Evolutionary conservation across 2,888 invertebrate genomes (phyloP), one percentile per base, ranked within the genome.

Genomic region (Seira musarum): DNA sequence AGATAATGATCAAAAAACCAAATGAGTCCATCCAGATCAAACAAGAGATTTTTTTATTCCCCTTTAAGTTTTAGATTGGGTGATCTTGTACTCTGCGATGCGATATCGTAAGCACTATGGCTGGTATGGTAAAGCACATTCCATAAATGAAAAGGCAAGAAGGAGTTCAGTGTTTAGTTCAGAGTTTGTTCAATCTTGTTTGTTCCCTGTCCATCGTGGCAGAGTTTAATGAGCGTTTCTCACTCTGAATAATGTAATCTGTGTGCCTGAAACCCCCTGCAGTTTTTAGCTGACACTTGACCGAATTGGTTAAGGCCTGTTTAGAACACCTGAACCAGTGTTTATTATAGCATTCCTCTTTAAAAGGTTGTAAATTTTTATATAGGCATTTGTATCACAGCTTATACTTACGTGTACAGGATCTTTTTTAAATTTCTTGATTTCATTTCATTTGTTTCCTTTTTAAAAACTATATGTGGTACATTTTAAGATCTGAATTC

Each of bases 201-300:
- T 57, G 17, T 57, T 57, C n/a, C 24, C 21, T 64, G 30, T 35
- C 25, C 40, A 17, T 83, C 81, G 79, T 81, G 81, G 78, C 74
- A 75, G 74, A 81, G 84, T 84, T 86, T 86, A 86, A 86, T 86
- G 86, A 86, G 86, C 80, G 82, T 86, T 86, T 84, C 85, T 82
- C 86, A 83, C 85, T 85, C 75, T 78, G 82, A 83, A 81, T 72
- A 78, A 72, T 72, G 67, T 72, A 72, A 71, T 84, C 75, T 83
- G 81, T 74, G 83, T 67, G 72, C 49, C 81, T 81, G 81, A 81
- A 83, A 82, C 82, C 85, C 84, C 85, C 84, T 84, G 86, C 83
- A 83, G 85, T 83, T 84, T 84, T 82, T 84, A 75, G 83, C 85
- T 85, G 85, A 85, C 85, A 85, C 85, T 86, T 85, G 86, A 85